A percentile compares a stretch with the other conserved stretches of the same genome.
phyloP scores from a whole-genome alignment of 2,888 invertebrate genomes.

The Microplitis manilae region DNA sequence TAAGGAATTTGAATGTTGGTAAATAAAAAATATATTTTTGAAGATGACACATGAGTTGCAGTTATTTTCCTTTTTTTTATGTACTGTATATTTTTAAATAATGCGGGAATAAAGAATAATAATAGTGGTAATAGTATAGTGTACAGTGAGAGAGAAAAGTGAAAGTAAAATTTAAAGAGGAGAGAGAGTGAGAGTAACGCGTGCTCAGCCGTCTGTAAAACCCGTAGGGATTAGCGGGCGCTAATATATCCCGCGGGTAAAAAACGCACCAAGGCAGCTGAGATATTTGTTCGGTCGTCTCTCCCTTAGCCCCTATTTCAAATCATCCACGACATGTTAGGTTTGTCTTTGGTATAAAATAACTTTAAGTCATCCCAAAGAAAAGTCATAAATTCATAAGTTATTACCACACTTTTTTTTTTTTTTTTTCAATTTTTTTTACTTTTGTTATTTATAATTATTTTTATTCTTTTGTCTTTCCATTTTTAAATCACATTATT shows the following conservation, averaged over 20 bases:
- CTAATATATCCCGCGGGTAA: slow-evolving; percentile 69
- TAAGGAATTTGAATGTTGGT: too few relatives aligned
- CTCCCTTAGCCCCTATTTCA: slow-evolving; percentile 41
- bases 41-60: too few relatives aligned
- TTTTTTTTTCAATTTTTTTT: slow-evolving; percentile 8
- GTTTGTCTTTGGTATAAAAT: slow-evolving; percentile 67
- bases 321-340: slow-evolving; percentile 40
- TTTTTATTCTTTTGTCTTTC: slow-evolving; percentile 27
- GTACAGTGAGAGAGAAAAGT: slow-evolving; percentile 11
- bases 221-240: slow-evolving; percentile 67
- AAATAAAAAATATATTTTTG: too few relatives aligned
- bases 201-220: slow-evolving; percentile 66
- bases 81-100: neutral
- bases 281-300: slow-evolving; percentile 62
- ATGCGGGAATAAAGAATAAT: neutral
- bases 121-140: neutral
- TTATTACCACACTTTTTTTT: slow-evolving; percentile 50
- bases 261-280: slow-evolving; percentile 67
- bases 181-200: slow-evolving; percentile 46
- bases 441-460: neutral
- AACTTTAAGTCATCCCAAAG: slow-evolving; percentile 59
- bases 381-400: slow-evolving; percentile 66
- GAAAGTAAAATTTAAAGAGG: slow-evolving; percentile 24
- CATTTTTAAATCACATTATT: slow-evolving; percentile 24
- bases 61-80: too few relatives aligned